Percentiles rank a stretch among this genome's conserved stretches.
These are phyloP conservation scores for Belonocnema kinseyi DNA, from an alignment of 1,140 invertebrate genomes.

Conservation along the genomic window DNA sequence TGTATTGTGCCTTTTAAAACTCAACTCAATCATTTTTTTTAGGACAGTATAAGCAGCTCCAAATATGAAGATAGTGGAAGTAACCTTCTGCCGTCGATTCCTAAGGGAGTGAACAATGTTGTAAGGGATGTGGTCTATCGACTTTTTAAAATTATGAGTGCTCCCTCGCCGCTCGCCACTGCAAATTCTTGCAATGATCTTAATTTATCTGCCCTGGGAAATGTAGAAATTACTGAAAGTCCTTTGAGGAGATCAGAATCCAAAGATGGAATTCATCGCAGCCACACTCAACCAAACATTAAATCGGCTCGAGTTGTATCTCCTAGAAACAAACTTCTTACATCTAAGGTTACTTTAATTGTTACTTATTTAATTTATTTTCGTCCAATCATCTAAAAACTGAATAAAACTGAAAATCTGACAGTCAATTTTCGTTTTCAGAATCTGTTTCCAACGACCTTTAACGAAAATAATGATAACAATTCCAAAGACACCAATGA, in stretches of 20 bases:
- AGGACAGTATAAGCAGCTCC: slow-evolving; percentile 55
- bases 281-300: slow-evolving; percentile 48
- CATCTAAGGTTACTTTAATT: not conserved
- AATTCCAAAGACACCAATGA: slow-evolving; percentile 4
- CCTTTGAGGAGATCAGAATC: slow-evolving; percentile 39
- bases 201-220: slow-evolving; percentile 41
- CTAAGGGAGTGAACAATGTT: slow-evolving; percentile 55
- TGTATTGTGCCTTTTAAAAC: too few relatives aligned
- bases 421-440: not conserved
- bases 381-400: not conserved
- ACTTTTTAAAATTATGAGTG: slow-evolving; percentile 59
- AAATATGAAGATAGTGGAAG: slow-evolving; percentile 66
- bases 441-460: slow-evolving; percentile 9
- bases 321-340: not conserved
- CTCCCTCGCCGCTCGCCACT: not conserved
- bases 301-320: not conserved
- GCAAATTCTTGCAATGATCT: slow-evolving; percentile 32
- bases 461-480: slow-evolving; percentile 26
- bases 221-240: not conserved
- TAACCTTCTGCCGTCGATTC: slow-evolving; percentile 59
- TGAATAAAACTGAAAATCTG: not conserved
- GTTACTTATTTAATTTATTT: not conserved
- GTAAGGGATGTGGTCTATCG: slow-evolving; percentile 54
- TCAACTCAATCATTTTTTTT: not conserved
- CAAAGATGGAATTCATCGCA: slow-evolving; percentile 48